Evolutionary conservation across 2,797 vertebrate genomes (phyloP), one percentile per base, ranked within the genome.

Genomic region (Anomalospiza imberbis): DNA sequence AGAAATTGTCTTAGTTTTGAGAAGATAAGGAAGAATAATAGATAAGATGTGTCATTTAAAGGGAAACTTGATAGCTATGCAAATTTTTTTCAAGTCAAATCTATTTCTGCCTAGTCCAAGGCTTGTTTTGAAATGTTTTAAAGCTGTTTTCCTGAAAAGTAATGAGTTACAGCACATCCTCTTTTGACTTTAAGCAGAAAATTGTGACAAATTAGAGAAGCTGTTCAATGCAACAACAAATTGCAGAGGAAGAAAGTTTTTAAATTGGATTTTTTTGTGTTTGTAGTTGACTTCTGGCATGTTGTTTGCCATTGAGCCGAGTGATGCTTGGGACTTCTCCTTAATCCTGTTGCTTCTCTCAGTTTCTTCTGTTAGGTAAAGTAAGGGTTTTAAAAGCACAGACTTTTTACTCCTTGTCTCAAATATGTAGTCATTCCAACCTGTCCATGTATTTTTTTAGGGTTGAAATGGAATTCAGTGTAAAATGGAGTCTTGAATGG

Each of bases 81-180:
- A 79, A 3, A 44, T 71, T 40, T 40, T 72, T 85, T 16, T 73
- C 12, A 40, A 87, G 47, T 89, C 76, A 87, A 63, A 65, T 80
- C n/a, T 83, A 72, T 81, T 93, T 93, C 22, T 75, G 34, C 75
- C 38, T 67, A 89, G 48, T 86, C 25, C 60, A 74, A 44, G 53
- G 9, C 40, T 79, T 79, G 40, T 86, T 90, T 76, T 91, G 77
- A 73, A 76, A 71, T 73, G 22, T 84, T 77, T 82, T 57, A 71
- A 87, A 87, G n/a, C n/a, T 16, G 7, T 89, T 95, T 95, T 95
- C 53, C 80, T 94, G 77, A 68, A 92, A 17, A 80, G 42, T 44
- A 51, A 61, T 77, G 42, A 42, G 36, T 50, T 88, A 21, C 26
- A 94, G 66, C 53, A 81, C 18, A 44, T 57, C 34, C 28, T 91